Evolutionary conservation across 2,888 invertebrate species (phyloP).

Genomic region (Sialis lutaria): DNA sequence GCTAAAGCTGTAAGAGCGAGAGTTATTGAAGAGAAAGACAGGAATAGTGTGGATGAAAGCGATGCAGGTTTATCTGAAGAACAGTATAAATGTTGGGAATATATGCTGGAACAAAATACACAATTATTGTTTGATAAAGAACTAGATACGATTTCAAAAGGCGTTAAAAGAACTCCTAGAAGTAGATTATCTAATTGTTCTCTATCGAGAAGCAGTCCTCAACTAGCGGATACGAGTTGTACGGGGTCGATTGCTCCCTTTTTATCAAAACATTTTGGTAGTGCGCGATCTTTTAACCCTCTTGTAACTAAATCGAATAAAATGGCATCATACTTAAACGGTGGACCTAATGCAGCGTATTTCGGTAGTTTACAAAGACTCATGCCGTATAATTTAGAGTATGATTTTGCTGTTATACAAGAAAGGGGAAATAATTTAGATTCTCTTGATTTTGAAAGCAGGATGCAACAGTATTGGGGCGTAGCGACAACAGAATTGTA

Average conservation of each 20-base stretch:
- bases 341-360: constrained; percentile 74
- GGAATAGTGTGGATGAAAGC: constrained; percentile 30
- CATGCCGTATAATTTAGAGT: constrained; percentile 71
- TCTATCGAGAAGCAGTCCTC: constrained; percentile 53
- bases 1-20: constrained; percentile 42
- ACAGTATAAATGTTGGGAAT: constrained; percentile 85
- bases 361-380: constrained; percentile 70
- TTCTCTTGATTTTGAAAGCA: constrained; percentile 60
- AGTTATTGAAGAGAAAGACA: constrained; percentile 37
- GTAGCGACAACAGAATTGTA: constrained; percentile 74
- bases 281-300: constrained; percentile 61
- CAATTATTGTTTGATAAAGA: constrained; percentile 78
- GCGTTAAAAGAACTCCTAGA: constrained; percentile 33
- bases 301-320: constrained; percentile 35
- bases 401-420: constrained; percentile 69
- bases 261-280: constrained; percentile 60
- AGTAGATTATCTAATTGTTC: constrained; percentile 36
- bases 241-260: constrained; percentile 31
- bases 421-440: constrained; percentile 50
- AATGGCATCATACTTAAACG: constrained; percentile 38
- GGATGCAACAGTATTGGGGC: constrained; percentile 85
- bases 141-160: constrained; percentile 57
- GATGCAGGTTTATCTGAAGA: constrained; percentile 56
- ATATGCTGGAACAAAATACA: constrained; percentile 82
- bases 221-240: constrained; percentile 31